Evolutionary conservation across 2,113 vertebrate genomes (phyloP).

Genomic region (Smithornis capensis): DNA sequence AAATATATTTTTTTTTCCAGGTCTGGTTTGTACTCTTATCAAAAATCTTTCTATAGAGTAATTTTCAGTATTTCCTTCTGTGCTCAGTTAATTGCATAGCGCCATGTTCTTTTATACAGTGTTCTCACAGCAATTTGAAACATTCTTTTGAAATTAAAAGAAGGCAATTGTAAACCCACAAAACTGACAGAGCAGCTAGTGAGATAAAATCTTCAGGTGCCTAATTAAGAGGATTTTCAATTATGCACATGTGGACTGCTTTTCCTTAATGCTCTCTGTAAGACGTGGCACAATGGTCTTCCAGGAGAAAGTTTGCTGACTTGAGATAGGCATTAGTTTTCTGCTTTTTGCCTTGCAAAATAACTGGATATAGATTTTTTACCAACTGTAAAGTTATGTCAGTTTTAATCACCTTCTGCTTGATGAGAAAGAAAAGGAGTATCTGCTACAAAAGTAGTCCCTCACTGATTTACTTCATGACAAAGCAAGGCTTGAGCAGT

Average conservation of each 20-base stretch:
- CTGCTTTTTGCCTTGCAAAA: neutral
- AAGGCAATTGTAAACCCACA: neutral
- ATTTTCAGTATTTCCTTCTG: neutral
- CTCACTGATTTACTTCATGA: neutral
- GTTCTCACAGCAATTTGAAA: neutral
- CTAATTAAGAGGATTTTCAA: neutral
- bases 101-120: neutral
- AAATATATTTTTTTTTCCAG: neutral
- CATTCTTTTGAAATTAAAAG: constrained; percentile 6
- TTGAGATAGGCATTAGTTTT: neutral
- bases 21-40: neutral
- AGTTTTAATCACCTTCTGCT: neutral
- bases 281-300: neutral
- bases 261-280: neutral
- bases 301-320: neutral
- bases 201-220: constrained; percentile 8
- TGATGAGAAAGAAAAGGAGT: neutral
- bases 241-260: neutral
- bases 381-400: neutral
- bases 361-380: neutral
- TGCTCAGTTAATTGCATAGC: neutral
- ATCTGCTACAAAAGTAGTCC: neutral
- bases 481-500: neutral
- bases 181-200: neutral
- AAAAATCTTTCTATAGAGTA: neutral